Conservation (phyloP, 1,140 invertebrate genomes). For the Oscheius sp. region DNA sequence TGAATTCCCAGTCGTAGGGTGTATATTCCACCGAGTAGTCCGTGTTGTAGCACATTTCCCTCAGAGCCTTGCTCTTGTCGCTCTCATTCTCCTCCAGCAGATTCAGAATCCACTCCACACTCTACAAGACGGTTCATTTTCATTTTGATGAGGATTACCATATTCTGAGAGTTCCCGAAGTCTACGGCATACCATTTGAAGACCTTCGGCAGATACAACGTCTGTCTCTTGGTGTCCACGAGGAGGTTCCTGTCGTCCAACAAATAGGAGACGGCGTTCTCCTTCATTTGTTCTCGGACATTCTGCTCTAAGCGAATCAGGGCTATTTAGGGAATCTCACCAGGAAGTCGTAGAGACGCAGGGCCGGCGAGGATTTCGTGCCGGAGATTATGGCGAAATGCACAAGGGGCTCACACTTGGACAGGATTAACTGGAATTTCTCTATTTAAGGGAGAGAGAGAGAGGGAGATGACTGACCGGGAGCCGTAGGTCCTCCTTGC, state of each 20-base stretch:
- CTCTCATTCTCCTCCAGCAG: slow-evolving; percentile 55
- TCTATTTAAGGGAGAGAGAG: background rate
- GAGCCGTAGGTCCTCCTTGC: slow-evolving; percentile 61
- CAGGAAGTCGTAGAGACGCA: slow-evolving; percentile 63
- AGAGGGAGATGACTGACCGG: slow-evolving; percentile 44
- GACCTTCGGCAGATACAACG: slow-evolving; percentile 61
- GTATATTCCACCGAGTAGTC: slow-evolving; percentile 61
- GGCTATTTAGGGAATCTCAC: slow-evolving; percentile 38
- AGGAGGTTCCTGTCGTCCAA: background rate
- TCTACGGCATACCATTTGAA: slow-evolving; percentile 64
- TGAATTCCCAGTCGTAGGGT: slow-evolving; percentile 62
- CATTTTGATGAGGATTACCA: slow-evolving; percentile 49
- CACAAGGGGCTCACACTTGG: slow-evolving; percentile 62
- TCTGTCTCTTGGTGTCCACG: slow-evolving; percentile 59
- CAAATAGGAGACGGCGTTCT: background rate
- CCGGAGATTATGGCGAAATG: slow-evolving; percentile 65
- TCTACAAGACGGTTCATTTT: slow-evolving; percentile 47
- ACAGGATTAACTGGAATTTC: slow-evolving; percentile 51
- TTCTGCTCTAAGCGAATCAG: slow-evolving; percentile 2
- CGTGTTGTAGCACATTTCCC: slow-evolving; percentile 52
- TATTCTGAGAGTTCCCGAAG: slow-evolving; percentile 62
- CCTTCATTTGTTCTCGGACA: slow-evolving; percentile 12
- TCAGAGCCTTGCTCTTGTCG: slow-evolving; percentile 58
- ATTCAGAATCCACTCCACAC: slow-evolving; percentile 62
- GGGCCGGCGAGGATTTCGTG: slow-evolving; percentile 63